Base-by-base conservation (phyloP, 2,113 vertebrate species). In the Scomber scombrus region DNA sequence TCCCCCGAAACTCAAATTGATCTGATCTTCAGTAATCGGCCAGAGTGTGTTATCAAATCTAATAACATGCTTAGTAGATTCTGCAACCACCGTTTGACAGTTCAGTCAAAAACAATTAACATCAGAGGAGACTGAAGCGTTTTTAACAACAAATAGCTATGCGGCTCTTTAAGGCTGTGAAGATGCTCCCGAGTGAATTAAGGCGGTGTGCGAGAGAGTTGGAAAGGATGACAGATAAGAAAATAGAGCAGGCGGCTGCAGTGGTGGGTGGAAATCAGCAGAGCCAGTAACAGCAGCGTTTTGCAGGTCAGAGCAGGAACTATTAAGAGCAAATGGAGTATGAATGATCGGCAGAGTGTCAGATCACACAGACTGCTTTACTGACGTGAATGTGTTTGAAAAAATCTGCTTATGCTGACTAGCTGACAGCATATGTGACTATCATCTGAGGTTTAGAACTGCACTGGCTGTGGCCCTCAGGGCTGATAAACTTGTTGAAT, bases 21-120 rank as follows among this genome's bases (percentile, higher is more conserved):
- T 72, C 43, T 80, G 75, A 80, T 85, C 76, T 61, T 75, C 69
- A 70, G 74, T 67, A 79, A 75, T 68, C 58, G 43, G 74, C 67
- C 47, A 68, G 56, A 83, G 72, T 77, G 55, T 11, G 34, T 80
- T 71, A 78, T 88, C 81, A 82, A 55, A 85, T 89, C 73, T 79
- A 88, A 89, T 90, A 82, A 78, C 79, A 81, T 29, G 78, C 86
- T 86, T 21, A 43, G 78, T 58, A 40, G 65, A 66, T 56, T 84
- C 68, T 74, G 68, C 75, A 80, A 66, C 75, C 75, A 45, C 43
- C 54, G 13, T 62, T 61, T 86, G 78, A 86, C 81, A 79, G 84
- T 19, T 4, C 3, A 40, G 74, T 80, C 75, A 71, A 56, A 80
- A 81, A 71, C 78, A 51, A 83, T 90, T 81, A 88, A 51, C 19